Base-by-base conservation (phyloP, 1,140 invertebrate species). In the Hestina assimilis region DNA sequence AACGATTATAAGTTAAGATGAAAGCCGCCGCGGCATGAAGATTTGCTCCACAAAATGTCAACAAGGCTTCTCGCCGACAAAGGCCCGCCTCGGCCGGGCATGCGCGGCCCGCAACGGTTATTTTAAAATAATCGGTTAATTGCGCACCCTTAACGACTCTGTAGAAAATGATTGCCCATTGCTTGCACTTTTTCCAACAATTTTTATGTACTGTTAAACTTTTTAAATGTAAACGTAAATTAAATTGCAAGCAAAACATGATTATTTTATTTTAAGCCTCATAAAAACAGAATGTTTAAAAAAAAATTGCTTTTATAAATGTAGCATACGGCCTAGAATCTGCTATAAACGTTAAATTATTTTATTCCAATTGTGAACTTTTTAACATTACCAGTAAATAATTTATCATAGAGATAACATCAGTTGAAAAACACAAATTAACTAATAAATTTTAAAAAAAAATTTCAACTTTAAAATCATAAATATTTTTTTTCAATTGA, bases 41-140 rank as follows among this genome's bases (percentile, higher is more conserved):
- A 77, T 83, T 85, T 84, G 80, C 82, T 63, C 73, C 70, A 79
- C 82, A 83, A 87, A 83, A 87, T 83, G 84, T 87, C 80, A 87
- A 73, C 82, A 71, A 72, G 75, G 47, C 59, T 69, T 20, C 20
- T 47, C 51, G 68, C 81, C 81, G 79, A 84, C 81, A 84, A 84
- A 84, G 79, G 64, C 12, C 56, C 33, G 43, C 20, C 29, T 24
- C 56, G 55, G 54, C 62, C 57, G 65, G 63, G 70, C 69, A 75
- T 75, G 66, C 58, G 55, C 40, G 64, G 73, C 57, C 57, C 68
- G 75, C 74, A 66, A 71, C 74, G 75, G 71, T 82, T 75, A 66
- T 79, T 76, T 70, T 66, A 67, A 69, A 73, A 72, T 84, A 75
- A 82, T 84, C 81, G 54, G 75, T 81, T 84, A 84, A 87, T 87